Percentiles rank a stretch among this genome's conserved stretches.
Conservation (phyloP, 2,797 vertebrate species). For the Agapornis canus region DNA sequence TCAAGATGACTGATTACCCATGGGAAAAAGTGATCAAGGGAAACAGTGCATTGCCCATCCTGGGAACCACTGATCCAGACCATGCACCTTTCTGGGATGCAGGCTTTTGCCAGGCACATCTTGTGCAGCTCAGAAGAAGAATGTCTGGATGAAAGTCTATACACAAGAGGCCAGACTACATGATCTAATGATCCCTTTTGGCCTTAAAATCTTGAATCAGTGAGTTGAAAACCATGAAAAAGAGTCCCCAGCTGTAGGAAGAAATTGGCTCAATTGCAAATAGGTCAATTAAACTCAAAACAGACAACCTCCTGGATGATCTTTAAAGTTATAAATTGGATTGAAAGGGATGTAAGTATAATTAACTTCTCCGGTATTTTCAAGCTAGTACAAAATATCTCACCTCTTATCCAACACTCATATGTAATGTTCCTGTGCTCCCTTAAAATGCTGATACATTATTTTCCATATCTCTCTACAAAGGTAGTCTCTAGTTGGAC, state of each 20-base stretch:
- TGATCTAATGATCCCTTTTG: slow-evolving; percentile 2
- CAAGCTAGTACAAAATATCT: neutral
- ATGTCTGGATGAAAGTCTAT: neutral
- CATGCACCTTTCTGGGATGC: neutral
- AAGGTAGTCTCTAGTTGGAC: neutral
- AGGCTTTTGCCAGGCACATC: neutral
- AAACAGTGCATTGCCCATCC: neutral
- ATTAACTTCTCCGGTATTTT: neutral
- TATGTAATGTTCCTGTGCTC: neutral
- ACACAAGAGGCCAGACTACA: neutral
- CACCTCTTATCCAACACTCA: neutral
- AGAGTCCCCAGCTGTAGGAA: neutral
- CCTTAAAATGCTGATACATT: neutral
- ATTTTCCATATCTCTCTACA: neutral
- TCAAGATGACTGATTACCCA: neutral
- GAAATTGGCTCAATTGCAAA: neutral
- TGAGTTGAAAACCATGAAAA: neutral
- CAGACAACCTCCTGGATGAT: neutral
- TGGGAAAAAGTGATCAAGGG: neutral
- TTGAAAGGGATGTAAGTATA: neutral
- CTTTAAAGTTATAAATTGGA: neutral
- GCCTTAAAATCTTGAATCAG: neutral
- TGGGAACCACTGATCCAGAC: neutral
- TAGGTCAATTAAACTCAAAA: neutral
- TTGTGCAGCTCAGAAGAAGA: neutral